phyloP scores from a whole-genome alignment of 2,113 vertebrate genomes.

The Tetraodon nigroviridis region DNA sequence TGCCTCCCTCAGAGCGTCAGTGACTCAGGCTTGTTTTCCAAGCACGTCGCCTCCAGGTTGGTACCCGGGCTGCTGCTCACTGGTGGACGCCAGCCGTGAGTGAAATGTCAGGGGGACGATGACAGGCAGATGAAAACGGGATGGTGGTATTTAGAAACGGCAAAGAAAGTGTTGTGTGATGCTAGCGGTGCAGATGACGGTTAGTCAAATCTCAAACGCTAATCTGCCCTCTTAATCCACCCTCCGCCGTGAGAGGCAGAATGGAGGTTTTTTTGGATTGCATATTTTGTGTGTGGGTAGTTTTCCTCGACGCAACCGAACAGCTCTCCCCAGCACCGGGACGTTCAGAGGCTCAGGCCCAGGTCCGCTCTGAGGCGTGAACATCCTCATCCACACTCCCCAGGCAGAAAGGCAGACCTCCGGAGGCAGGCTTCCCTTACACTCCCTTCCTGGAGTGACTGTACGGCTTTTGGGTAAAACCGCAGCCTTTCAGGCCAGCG shows the following conservation, averaged over 20 bases:
- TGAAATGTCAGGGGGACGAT: slow-evolving; percentile 13
- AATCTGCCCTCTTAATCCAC: slow-evolving; percentile 65
- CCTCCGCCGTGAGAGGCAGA: slow-evolving; percentile 23
- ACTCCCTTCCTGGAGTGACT: slow-evolving; percentile 52
- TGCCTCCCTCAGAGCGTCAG: slow-evolving; percentile 72
- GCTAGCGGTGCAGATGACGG: slow-evolving; percentile 25
- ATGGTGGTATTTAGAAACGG: neutral
- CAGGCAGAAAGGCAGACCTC: slow-evolving; percentile 23
- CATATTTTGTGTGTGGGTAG: slow-evolving; percentile 8
- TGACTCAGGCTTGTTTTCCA: slow-evolving; percentile 70
- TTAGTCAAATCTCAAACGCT: slow-evolving; percentile 60
- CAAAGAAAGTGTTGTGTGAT: slow-evolving; percentile 11
- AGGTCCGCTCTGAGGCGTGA: neutral
- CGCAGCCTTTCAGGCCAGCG: slow-evolving; percentile 41
- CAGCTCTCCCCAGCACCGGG: neutral
- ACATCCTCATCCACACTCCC: slow-evolving; percentile 11
- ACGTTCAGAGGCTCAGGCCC: slow-evolving; percentile 10
- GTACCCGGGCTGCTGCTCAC: slow-evolving; percentile 34
- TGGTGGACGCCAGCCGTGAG: slow-evolving; percentile 7
- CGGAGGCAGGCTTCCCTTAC: slow-evolving; percentile 13
- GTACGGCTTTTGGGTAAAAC: slow-evolving; percentile 50
- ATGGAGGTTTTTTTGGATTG: slow-evolving; percentile 51
- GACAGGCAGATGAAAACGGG: slow-evolving; percentile 3
- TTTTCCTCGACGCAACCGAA: slow-evolving; percentile 5
- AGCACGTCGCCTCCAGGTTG: slow-evolving; percentile 65